Base-by-base conservation (phyloP, 1,140 invertebrate genomes). In the Halictus rubicundus region DNA sequence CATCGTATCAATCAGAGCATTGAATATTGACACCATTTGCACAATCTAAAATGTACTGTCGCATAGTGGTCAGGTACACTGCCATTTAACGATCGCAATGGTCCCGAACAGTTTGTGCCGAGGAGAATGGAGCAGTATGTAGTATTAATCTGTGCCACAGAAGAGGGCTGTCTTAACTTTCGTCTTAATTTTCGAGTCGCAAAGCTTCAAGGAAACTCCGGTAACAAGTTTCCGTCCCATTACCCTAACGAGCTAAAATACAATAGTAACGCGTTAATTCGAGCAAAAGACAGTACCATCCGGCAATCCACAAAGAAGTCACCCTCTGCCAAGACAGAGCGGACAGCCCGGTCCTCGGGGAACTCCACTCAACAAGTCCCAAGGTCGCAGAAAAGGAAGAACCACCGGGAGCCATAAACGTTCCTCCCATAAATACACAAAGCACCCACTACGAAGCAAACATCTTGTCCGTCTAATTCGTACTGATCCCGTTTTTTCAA, bases 391-490 rank as follows among this genome's bases (percentile, higher is more conserved):
- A 54, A 25, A 63, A 71, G 59, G 37, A 52, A 9, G 27, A 70
- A 37, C 21, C 3, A 12, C 21, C 10, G 3, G 23, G 12, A 6
- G 37, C 19, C 23, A 23, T 46, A 54, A 59, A 59, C 63, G 19
- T 19, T 21, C 37, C 23, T 1, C 19, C 9, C 73, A 32, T 75
- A 68, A 68, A 75, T 46, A 75, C 49, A 7, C 23, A 37, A 68
- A 46, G 23, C 39, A 14, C 25, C 25, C 64, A 21, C 19, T 76
- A 68, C n/a, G 19, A 59, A 66, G 68, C 73, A 68, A 76, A 76
- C 32, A 76, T 54, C 64, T 59, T 52, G 42, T n/a, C 52, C 73
- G 64, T 23, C 49, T 76, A 76, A 76, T 76, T 76, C 54, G 68
- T 76, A 76, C 59, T 59, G 68, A 69, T 60, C 54, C 23, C 14